Percentiles rank a stretch among this genome's conserved stretches.
phyloP scores from a whole-genome alignment of 2,888 invertebrate species.

The Ariolimax columbianus region DNA sequence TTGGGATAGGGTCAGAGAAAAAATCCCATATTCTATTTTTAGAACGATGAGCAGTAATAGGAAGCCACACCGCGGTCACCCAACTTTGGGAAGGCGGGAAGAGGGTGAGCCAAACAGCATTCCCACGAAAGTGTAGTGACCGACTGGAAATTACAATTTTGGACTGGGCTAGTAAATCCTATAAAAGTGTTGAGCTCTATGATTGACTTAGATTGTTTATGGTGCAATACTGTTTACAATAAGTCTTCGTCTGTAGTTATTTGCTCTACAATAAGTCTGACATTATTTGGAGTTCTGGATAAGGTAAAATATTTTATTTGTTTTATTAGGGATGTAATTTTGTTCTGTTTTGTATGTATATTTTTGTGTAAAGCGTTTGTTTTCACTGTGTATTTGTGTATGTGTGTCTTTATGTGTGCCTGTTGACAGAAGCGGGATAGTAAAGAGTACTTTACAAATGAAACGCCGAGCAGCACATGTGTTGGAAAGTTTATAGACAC shows the following conservation, averaged over 20 bases:
- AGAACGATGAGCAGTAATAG: background rate
- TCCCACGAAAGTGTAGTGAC: background rate
- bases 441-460: too few relatives aligned
- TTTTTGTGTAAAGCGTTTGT: background rate
- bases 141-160: background rate
- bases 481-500: too few relatives aligned
- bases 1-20: background rate
- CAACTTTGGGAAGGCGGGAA: background rate
- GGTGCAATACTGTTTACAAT: background rate
- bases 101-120: background rate
- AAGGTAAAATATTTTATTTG: background rate
- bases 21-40: background rate
- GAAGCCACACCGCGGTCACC: background rate
- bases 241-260: too few relatives aligned
- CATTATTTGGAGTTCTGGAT: background rate
- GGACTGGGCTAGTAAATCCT: background rate
- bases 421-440: too few relatives aligned
- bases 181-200: background rate
- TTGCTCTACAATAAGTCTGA: too few relatives aligned
- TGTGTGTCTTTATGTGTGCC: too few relatives aligned
- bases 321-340: too few relatives aligned
- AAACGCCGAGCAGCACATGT: too few relatives aligned
- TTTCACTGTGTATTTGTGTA: background rate
- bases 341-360: background rate
- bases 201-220: background rate